phyloP scores from a whole-genome alignment of 1,140 invertebrate genomes.

The Parasteatoda tepidariorum region DNA sequence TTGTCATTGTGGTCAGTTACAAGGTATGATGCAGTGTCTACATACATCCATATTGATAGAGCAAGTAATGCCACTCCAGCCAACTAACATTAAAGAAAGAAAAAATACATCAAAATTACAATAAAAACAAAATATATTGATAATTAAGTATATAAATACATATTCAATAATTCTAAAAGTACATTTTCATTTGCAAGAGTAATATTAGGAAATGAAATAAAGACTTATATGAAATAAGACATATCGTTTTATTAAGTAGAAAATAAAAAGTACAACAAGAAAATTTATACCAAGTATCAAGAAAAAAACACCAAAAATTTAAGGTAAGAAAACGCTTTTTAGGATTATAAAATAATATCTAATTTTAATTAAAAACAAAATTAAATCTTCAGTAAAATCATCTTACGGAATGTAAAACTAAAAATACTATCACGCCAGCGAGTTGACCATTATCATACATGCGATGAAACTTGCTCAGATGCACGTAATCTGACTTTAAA shows the following conservation, averaged over 20 bases:
- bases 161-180: no score
- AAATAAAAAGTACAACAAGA: no score
- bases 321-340: not conserved
- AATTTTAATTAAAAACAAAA: not conserved
- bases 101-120: not conserved
- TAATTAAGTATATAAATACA: no score
- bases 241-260: not conserved
- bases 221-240: not conserved
- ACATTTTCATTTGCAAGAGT: no score
- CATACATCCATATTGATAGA: conserved; percentile 81
- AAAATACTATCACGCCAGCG: conserved; percentile 25
- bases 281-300: no score
- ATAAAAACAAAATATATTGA: no score
- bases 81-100: conserved; percentile 75
- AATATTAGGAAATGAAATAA: no score
- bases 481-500: conserved; percentile 20
- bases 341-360: not conserved
- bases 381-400: not conserved
- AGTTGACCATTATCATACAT: conserved; percentile 27
- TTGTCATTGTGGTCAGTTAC: conserved; percentile 77
- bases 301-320: not conserved
- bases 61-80: conserved; percentile 77
- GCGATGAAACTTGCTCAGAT: conserved; percentile 30
- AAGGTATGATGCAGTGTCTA: conserved; percentile 80
- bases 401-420: conserved; percentile 33